Evolutionary conservation across 2,888 invertebrate genomes (phyloP).

Genomic region (Scaeva pyrastri): DNA sequence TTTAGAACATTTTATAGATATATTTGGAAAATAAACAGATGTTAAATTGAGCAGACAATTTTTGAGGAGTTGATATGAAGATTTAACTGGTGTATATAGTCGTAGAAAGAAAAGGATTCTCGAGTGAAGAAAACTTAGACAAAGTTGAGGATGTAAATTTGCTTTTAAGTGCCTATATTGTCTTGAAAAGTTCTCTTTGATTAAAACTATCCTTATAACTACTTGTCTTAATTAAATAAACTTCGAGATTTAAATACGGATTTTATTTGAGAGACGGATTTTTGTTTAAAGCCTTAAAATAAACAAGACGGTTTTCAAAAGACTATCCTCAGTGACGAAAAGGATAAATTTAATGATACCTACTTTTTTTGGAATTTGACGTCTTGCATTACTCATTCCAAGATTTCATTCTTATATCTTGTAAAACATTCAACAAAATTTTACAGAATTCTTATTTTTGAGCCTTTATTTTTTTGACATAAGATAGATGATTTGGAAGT

Average conservation of each 20-base stretch:
- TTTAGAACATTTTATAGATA: constrained; percentile 40
- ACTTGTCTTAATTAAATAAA: not conserved
- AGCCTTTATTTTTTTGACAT: too few species aligned
- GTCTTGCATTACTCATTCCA: too few species aligned
- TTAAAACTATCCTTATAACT: not conserved
- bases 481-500: too few species aligned
- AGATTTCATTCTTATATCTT: too few species aligned
- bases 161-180: not conserved
- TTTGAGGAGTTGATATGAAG: constrained; percentile 6
- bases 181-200: not conserved
- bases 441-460: too few species aligned
- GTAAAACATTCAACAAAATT: too few species aligned
- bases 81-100: not conserved
- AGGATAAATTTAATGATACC: too few species aligned
- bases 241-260: too few species aligned
- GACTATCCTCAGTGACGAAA: too few species aligned
- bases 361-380: too few species aligned
- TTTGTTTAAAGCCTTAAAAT: too few species aligned
- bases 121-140: not conserved
- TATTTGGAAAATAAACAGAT: constrained; percentile 51
- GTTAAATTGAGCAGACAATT: constrained; percentile 64
- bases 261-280: not conserved
- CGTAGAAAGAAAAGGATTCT: not conserved
- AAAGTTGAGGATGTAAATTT: not conserved
- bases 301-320: too few species aligned